Evolutionary conservation across 1,140 invertebrate species (phyloP).

Genomic region (Cydia fagiglandana): DNA sequence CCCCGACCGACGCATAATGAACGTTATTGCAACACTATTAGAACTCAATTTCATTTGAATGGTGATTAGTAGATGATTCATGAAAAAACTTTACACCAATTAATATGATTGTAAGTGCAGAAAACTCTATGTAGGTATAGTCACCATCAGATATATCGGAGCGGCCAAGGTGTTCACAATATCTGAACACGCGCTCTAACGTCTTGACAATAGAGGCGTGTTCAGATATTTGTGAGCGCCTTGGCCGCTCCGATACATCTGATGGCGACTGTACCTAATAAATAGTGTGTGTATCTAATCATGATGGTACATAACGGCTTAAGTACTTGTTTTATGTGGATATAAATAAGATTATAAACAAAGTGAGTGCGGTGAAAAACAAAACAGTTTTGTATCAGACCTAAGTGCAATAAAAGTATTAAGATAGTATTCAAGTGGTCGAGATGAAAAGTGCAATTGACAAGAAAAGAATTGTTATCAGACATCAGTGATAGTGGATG

Average conservation of each 20-base stretch:
- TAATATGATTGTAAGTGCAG: background rate
- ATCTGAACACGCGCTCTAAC: no score
- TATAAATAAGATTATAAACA: background rate
- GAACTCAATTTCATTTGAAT: background rate
- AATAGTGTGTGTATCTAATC: background rate
- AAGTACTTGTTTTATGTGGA: background rate
- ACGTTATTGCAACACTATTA: background rate
- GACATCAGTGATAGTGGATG: conserved; percentile 8
- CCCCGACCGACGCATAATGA: conserved; percentile 35
- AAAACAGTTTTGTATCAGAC: background rate
- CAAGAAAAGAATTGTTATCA: conserved; percentile 25
- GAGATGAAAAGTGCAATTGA: conserved; percentile 19
- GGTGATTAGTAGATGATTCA: background rate
- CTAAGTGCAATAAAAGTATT: conserved; percentile 26
- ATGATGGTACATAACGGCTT: background rate
- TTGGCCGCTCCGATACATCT: no score
- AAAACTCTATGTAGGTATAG: background rate
- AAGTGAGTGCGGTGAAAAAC: background rate
- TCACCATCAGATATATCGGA: no score
- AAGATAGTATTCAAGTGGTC: conserved; percentile 23
- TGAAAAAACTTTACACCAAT: background rate
- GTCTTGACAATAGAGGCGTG: no score
- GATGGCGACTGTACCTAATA: no score
- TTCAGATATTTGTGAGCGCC: no score
- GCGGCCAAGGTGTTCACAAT: no score